Evolutionary conservation across 2,113 vertebrate genomes (phyloP).

Genomic region (Lophotis ruficrista): DNA sequence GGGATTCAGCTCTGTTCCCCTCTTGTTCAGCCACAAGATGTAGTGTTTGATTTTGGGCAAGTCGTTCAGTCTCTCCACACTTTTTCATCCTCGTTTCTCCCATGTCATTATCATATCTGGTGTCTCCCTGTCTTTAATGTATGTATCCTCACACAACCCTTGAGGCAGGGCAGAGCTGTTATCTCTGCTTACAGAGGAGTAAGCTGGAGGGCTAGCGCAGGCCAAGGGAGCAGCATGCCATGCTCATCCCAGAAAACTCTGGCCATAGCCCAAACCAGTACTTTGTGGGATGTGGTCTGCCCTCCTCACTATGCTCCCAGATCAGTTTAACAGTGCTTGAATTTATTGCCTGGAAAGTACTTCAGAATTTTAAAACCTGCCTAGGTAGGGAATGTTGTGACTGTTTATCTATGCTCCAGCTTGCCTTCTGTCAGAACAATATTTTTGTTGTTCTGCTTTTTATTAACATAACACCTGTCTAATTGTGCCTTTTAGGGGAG

Average conservation of each 20-base stretch:
- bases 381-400: neutral
- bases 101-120: neutral
- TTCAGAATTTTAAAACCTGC: neutral
- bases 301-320: neutral
- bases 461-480: neutral
- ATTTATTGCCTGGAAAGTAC: neutral
- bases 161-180: neutral
- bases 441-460: neutral
- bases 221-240: neutral
- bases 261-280: neutral
- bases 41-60: neutral
- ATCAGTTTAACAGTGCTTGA: neutral
- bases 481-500: neutral
- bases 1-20: neutral
- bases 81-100: neutral
- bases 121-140: neutral
- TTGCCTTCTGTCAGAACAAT: neutral
- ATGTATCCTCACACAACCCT: slow-evolving; percentile 1
- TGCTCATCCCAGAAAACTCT: neutral
- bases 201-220: neutral
- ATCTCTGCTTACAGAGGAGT: neutral
- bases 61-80: neutral
- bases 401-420: neutral
- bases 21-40: neutral
- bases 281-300: neutral